Conservation (phyloP, 2,888 invertebrate species). For the Watsonalla cultraria region DNA sequence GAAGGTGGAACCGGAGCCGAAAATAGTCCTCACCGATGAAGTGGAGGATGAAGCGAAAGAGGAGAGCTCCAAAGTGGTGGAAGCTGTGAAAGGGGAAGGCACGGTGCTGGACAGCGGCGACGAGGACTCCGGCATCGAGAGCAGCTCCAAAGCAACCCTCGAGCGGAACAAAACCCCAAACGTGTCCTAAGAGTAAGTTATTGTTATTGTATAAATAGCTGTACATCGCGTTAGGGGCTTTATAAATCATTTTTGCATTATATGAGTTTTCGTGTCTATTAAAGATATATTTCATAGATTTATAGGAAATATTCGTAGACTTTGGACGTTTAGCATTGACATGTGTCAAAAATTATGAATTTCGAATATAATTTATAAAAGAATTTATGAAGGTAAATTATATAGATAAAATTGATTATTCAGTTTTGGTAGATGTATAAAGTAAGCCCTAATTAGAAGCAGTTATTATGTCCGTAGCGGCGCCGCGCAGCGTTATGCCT, state of each 20-base stretch:
- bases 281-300: neutral
- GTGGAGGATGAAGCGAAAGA: conserved; percentile 30
- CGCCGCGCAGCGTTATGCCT: neutral
- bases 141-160: conserved; percentile 78
- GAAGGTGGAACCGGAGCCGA: conserved; percentile 44
- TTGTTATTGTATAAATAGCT: conserved; percentile 20
- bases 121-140: conserved; percentile 82
- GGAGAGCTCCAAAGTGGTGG: conserved; percentile 45
- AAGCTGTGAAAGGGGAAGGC: conserved; percentile 75
- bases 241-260: neutral
- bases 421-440: neutral
- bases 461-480: neutral
- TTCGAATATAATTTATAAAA: neutral
- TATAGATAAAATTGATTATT: neutral
- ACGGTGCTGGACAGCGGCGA: conserved; percentile 81
- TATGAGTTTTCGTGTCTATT: neutral
- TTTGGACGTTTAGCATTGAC: neutral
- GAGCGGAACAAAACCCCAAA: conserved; percentile 66
- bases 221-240: conserved; percentile 1
- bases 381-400: neutral
- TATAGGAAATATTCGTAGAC: neutral
- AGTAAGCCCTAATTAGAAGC: neutral
- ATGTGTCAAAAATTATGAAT: neutral
- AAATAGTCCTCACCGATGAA: conserved; percentile 49
- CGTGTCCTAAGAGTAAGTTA: conserved; percentile 40